phyloP scores from a whole-genome alignment of 2,797 vertebrate species.

The Lerista edwardsae region DNA sequence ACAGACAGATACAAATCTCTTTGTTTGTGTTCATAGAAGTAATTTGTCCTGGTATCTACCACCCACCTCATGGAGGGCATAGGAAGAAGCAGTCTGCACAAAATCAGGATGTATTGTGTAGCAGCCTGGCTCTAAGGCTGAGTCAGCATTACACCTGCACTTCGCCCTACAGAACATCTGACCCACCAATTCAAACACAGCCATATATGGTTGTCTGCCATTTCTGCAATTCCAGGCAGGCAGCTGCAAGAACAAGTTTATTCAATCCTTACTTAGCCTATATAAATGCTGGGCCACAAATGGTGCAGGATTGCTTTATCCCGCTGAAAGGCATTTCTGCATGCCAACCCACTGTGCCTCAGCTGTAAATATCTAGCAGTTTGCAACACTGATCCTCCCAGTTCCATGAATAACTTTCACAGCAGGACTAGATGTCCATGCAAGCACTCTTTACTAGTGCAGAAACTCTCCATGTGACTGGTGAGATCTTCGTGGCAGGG shows the following conservation, averaged over 20 bases:
- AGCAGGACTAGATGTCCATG: not conserved
- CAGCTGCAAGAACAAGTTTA: not conserved
- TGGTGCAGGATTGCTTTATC: not conserved
- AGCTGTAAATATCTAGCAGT: not conserved
- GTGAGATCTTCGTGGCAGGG: not conserved
- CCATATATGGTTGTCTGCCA: not conserved
- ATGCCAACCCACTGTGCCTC: not conserved
- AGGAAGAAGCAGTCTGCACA: not conserved
- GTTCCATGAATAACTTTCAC: not conserved
- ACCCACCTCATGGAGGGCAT: too few relatives aligned
- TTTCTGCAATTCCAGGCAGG: not conserved
- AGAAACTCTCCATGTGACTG: not conserved
- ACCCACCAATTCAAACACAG: not conserved
- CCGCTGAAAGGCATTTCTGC: not conserved
- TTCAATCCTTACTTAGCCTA: not conserved
- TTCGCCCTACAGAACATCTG: not conserved
- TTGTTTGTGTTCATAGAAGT: not conserved
- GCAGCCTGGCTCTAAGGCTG: too few relatives aligned
- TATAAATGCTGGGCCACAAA: not conserved
- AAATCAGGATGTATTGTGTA: not conserved
- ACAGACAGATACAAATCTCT: not conserved
- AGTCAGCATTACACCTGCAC: not conserved
- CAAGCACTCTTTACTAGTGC: not conserved
- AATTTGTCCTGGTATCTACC: not conserved
- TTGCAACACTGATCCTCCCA: not conserved